Percentiles rank a stretch among this genome's conserved stretches.
phyloP scores from a whole-genome alignment of 2,797 vertebrate genomes.

The Xiphorhynchus erythropygius region DNA sequence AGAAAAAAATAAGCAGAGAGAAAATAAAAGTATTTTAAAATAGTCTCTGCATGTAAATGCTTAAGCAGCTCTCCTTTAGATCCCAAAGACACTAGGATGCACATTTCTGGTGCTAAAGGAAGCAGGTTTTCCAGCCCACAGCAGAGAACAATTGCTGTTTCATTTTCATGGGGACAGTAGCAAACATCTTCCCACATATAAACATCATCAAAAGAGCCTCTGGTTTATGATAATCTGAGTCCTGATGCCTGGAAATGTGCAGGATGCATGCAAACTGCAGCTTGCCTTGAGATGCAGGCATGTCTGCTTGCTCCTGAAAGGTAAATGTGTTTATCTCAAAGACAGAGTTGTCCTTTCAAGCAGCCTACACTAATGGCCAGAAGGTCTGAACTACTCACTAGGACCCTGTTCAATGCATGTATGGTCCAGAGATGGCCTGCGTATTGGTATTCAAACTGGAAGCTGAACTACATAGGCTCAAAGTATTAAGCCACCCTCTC shows the following conservation, averaged over 20 bases:
- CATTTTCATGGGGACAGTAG: neutral
- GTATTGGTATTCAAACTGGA: neutral
- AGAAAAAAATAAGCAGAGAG: neutral
- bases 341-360: neutral
- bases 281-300: neutral
- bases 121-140: neutral
- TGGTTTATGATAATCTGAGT: neutral
- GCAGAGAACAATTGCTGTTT: neutral
- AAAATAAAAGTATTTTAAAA: neutral
- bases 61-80: neutral
- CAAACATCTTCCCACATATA: neutral
- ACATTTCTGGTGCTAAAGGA: neutral
- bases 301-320: neutral
- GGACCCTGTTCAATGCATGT: neutral
- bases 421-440: neutral
- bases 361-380: fast-evolving
- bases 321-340: neutral
- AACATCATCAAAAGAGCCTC: neutral
- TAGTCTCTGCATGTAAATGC: neutral
- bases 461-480: neutral
- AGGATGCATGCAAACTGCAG: neutral
- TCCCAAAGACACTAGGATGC: neutral
- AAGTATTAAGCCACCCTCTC: neutral
- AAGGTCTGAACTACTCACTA: neutral
- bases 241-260: neutral